These are phyloP conservation scores for Athripsodes cinereus DNA, from an alignment of 2,888 invertebrate genomes.

Conservation along the genomic window DNA sequence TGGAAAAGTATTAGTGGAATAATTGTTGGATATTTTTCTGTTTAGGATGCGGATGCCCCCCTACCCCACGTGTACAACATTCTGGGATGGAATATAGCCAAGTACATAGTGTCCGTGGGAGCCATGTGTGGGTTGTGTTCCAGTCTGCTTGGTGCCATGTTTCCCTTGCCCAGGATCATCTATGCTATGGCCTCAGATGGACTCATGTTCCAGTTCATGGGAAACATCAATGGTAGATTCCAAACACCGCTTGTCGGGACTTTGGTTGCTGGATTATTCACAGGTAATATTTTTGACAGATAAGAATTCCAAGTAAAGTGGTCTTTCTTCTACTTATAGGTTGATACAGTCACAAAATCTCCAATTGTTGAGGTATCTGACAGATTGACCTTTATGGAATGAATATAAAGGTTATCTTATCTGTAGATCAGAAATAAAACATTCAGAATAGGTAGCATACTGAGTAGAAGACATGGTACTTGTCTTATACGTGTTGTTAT, in stretches of 20 bases:
- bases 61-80: constrained; percentile 71
- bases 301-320: no score
- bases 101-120: constrained; percentile 78
- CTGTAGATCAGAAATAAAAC: no score
- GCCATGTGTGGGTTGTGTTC: constrained; percentile 82
- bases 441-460: no score
- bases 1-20: neutral
- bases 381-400: no score
- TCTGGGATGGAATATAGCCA: constrained; percentile 70
- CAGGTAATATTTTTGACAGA: no score
- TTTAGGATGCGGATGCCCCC: constrained; percentile 67
- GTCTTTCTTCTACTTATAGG: no score
- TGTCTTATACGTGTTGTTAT: no score
- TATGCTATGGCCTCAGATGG: constrained; percentile 89
- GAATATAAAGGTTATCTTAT: no score
- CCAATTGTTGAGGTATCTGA: no score
- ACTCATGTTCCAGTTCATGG: constrained; percentile 70
- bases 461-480: no score
- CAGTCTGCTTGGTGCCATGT: constrained; percentile 80
- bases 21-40: neutral
- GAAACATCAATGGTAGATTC: constrained; percentile 64
- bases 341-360: no score
- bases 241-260: constrained; percentile 77
- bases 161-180: constrained; percentile 77
- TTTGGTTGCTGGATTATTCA: constrained; percentile 65